Percentiles rank a stretch among this genome's conserved stretches.
Conservation (phyloP, 2,113 vertebrate species). For the Colinus virginianus region DNA sequence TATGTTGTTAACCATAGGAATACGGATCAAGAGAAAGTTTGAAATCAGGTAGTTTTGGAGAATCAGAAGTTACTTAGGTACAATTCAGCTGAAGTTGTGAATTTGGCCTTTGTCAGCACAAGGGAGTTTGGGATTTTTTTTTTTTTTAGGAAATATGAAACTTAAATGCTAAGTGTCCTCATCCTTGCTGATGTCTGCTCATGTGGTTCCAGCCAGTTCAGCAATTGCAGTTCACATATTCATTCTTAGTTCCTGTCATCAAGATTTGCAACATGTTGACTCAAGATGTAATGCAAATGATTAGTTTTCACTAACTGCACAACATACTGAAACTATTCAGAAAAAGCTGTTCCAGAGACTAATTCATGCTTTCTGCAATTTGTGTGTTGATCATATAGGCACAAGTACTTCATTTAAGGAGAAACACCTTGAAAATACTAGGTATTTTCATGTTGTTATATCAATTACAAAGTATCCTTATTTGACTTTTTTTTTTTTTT, state of each 20-base stretch:
- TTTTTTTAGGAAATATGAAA: neutral
- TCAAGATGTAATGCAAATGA: neutral
- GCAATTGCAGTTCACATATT: neutral
- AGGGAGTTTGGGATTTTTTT: neutral
- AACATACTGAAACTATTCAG: neutral
- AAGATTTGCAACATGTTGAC: neutral
- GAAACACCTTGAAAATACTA: neutral
- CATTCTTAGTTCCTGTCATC: neutral
- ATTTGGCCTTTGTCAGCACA: neutral
- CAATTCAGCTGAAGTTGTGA: neutral
- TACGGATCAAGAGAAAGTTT: neutral
- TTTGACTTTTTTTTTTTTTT: neutral
- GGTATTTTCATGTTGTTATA: neutral
- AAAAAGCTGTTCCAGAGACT: neutral
- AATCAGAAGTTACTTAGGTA: neutral
- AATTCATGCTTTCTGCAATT: neutral
- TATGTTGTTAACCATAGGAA: neutral
- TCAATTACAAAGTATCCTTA: neutral
- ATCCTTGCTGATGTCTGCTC: neutral
- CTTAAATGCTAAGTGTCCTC: neutral
- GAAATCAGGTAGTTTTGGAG: neutral
- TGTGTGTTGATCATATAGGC: neutral
- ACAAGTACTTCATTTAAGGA: neutral
- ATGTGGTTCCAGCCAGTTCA: neutral
- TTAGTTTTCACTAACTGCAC: neutral